Conservation (phyloP, 2,113 vertebrate species). For the Myanophis thanlyinensis region DNA sequence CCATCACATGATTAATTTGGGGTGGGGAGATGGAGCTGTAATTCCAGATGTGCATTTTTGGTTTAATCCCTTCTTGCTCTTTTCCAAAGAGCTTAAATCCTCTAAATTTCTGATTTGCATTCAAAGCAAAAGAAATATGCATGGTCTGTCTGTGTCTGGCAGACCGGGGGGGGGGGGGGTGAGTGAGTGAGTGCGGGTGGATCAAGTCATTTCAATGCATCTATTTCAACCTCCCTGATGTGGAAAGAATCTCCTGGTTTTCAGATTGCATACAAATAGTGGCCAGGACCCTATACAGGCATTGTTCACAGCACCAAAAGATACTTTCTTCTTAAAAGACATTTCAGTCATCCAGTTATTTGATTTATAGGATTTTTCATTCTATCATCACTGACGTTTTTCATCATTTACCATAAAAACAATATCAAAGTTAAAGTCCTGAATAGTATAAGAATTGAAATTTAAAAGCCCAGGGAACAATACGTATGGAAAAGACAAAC, state of each 20-base stretch:
- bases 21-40: slow-evolving; percentile 45
- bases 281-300: too few species aligned
- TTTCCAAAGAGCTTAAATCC: slow-evolving; percentile 37
- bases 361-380: not conserved
- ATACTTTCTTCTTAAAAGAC: not conserved
- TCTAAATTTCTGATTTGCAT: slow-evolving; percentile 54
- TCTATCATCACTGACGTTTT: not conserved
- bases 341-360: not conserved
- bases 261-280: not conserved
- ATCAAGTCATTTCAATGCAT: slow-evolving; percentile 47
- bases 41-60: slow-evolving; percentile 69
- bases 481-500: not conserved
- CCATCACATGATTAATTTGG: slow-evolving; percentile 66
- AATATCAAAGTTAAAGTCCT: not conserved
- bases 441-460: not conserved
- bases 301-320: not conserved
- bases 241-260: not conserved
- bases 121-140: slow-evolving; percentile 63
- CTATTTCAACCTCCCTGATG: not conserved
- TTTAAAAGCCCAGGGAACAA: not conserved
- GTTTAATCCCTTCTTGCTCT: slow-evolving; percentile 50
- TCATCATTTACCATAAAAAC: not conserved
- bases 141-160: slow-evolving; percentile 53
- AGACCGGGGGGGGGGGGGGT: too few species aligned
- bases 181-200: not conserved